Percentiles rank a stretch among this genome's conserved stretches.
These are phyloP conservation scores for Amphibalanus amphitrite DNA, from an alignment of 1,140 invertebrate species.

Conservation along the genomic window DNA sequence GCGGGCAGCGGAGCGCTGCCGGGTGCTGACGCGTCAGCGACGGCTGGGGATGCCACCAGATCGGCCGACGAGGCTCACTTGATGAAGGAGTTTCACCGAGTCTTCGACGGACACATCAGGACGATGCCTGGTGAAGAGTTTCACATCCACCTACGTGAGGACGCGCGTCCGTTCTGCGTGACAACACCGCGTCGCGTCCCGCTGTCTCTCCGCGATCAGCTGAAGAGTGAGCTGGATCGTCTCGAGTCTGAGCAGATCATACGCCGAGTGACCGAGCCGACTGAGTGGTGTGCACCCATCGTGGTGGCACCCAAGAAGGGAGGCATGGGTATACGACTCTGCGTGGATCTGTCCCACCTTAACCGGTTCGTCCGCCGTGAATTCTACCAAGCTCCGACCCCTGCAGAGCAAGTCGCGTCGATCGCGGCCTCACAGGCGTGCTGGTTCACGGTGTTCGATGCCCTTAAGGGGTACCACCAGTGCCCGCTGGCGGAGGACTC, in stretches of 20 bases:
- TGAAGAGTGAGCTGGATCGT: neutral
- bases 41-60: no score
- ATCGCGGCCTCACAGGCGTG: constrained; percentile 1
- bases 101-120: neutral
- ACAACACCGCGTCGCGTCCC: neutral
- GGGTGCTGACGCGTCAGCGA: no score
- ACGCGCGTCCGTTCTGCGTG: neutral
- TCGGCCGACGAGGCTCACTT: no score
- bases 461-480: constrained; percentile 17
- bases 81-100: neutral
- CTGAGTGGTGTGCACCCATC: neutral
- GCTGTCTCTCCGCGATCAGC: neutral
- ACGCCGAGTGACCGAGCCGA: neutral
- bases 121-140: neutral
- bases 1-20: no score
- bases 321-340: neutral
- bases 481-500: constrained; percentile 14
- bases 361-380: neutral
- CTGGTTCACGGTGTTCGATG: constrained; percentile 16
- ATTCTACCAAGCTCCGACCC: neutral
- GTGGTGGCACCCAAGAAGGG: neutral
- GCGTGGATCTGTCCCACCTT: neutral
- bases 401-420: neutral
- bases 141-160: neutral
- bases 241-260: neutral